These are phyloP conservation scores for Psococerastis gibbosa DNA, from an alignment of 2,888 invertebrate species.

Conservation along the genomic window DNA sequence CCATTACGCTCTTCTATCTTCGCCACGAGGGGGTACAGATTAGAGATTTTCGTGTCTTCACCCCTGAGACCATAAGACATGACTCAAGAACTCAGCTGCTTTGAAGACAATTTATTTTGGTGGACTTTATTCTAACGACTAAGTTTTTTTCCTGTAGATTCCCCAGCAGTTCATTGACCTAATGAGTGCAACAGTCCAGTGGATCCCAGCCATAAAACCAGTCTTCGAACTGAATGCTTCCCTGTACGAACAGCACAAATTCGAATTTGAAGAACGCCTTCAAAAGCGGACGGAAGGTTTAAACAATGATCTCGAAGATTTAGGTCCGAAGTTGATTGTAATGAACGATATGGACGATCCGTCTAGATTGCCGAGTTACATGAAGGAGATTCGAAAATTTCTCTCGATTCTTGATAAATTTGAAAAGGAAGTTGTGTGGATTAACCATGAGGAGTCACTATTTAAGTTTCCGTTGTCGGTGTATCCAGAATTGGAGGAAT, in stretches of 20 bases:
- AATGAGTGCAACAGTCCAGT: conserved; percentile 65
- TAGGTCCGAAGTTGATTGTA: conserved; percentile 54
- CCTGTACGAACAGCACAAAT: conserved; percentile 22
- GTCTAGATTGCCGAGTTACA: conserved; percentile 54
- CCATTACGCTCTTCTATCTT: background rate
- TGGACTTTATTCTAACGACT: background rate
- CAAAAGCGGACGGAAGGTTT: conserved; percentile 46
- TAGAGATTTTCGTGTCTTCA: too few relatives aligned
- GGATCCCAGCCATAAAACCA: conserved; percentile 62
- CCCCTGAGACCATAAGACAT: too few relatives aligned
- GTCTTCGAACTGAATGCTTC: conserved; percentile 64
- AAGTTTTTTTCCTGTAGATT: conserved; percentile 27
- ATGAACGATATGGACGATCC: conserved; percentile 73
- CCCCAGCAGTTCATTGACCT: conserved; percentile 53
- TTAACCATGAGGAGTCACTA: conserved; percentile 72
- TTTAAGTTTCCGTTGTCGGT: conserved; percentile 61
- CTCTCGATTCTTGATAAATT: conserved; percentile 55
- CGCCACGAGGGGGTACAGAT: too few relatives aligned
- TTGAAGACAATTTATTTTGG: too few relatives aligned
- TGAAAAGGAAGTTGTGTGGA: conserved; percentile 60
- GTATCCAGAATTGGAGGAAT: conserved; percentile 61
- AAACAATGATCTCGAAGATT: conserved; percentile 46
- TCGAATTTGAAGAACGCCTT: conserved; percentile 65
- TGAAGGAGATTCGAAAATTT: conserved; percentile 54
- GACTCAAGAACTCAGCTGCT: too few relatives aligned